A percentile compares a stretch with the other conserved stretches of the same genome.
Conservation (phyloP, 2,797 vertebrate genomes). For the Philypnodon macrostomus region DNA sequence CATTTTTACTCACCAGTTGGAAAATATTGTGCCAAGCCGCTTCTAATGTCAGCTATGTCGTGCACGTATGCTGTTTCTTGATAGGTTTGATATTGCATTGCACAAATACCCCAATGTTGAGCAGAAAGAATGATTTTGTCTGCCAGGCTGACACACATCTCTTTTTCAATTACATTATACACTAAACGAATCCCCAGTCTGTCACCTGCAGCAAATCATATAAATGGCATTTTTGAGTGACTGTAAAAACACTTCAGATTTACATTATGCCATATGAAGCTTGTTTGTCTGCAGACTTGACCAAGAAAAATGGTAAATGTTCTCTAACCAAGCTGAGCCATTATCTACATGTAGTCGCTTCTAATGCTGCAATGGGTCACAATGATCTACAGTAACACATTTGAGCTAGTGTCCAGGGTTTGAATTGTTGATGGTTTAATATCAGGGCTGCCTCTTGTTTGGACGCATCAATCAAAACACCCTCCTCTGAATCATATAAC, state of each 20-base stretch:
- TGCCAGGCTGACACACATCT: conserved; percentile 5
- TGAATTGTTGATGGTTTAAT: conserved; percentile 50
- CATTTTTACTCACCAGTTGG: too few species aligned
- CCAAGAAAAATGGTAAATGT: too few species aligned
- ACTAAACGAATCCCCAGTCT: conserved; percentile 16
- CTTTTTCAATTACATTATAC: background rate
- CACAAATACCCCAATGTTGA: background rate
- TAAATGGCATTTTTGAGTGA: conserved; percentile 24
- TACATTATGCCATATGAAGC: background rate
- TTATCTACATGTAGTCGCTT: too few species aligned
- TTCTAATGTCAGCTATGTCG: too few species aligned
- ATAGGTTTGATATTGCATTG: too few species aligned
- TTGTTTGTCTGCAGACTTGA: background rate
- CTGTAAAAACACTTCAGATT: conserved; percentile 23
- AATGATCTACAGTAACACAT: background rate
- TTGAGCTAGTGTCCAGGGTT: conserved; percentile 6
- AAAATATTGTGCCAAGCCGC: too few species aligned
- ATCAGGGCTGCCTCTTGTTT: conserved; percentile 33
- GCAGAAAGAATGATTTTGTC: background rate
- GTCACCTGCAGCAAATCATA: conserved; percentile 39
- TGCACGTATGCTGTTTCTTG: too few species aligned
- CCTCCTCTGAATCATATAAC: conserved; percentile 49
- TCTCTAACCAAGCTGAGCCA: too few species aligned
- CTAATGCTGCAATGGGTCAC: conserved; percentile 13
- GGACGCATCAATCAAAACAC: conserved; percentile 59